Conservation (phyloP, 2,888 invertebrate genomes). For the Mythimna ferrago region DNA sequence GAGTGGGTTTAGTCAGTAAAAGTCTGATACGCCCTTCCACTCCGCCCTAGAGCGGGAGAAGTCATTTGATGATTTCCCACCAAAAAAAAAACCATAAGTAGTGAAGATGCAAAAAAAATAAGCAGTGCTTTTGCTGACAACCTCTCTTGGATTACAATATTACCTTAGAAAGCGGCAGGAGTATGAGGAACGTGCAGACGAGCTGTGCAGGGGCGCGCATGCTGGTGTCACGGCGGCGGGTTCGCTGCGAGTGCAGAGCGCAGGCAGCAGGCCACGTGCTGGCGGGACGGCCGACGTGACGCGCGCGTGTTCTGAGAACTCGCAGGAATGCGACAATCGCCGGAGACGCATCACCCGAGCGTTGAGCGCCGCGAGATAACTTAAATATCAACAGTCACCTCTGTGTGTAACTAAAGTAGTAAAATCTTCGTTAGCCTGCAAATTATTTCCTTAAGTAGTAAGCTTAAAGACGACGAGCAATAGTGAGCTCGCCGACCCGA, state of each 20-base stretch:
- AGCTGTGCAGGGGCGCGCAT: neutral
- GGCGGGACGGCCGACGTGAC: neutral
- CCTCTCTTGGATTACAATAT: neutral
- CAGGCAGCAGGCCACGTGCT: too few relatives aligned
- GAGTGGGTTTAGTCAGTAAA: too few relatives aligned
- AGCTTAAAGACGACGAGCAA: too few relatives aligned
- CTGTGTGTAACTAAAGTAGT: neutral
- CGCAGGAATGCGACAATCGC: slow-evolving; percentile 25
- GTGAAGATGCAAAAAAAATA: too few relatives aligned
- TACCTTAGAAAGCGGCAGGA: slow-evolving; percentile 5
- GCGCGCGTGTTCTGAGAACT: neutral
- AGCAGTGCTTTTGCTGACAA: too few relatives aligned
- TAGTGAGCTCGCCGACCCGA: too few relatives aligned
- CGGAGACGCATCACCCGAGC: neutral
- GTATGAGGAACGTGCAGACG: neutral
- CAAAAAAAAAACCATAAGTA: too few relatives aligned
- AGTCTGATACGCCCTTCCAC: too few relatives aligned
- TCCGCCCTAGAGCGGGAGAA: too few relatives aligned
- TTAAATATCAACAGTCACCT: slow-evolving; percentile 1
- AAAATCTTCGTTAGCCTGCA: neutral
- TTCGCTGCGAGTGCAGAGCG: neutral
- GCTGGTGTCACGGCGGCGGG: neutral
- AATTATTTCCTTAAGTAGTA: neutral
- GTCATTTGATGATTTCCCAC: too few relatives aligned
- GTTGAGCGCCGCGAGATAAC: neutral